Evolutionary conservation across 1,140 invertebrate genomes (phyloP).

Genomic region (Bombus waltoni): DNA sequence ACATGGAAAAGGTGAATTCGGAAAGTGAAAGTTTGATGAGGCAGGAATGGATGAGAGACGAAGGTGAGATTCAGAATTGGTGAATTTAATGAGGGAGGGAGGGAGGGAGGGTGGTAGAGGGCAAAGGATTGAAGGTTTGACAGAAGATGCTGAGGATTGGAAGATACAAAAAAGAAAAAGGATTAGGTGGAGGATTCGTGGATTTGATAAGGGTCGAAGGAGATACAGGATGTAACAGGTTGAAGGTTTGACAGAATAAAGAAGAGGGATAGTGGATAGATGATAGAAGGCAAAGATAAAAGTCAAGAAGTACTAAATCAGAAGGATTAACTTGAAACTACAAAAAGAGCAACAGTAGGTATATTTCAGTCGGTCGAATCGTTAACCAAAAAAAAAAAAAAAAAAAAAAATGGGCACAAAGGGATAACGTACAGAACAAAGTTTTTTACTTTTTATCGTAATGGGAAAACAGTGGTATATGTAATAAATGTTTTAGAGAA

Average conservation of each 20-base stretch:
- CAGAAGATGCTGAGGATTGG: not conserved
- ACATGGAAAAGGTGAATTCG: too few species aligned
- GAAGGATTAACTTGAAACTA: not conserved
- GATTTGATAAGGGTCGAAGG: conserved; percentile 21
- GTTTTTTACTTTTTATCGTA: too few species aligned
- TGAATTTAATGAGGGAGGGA: not conserved
- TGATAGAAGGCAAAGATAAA: not conserved
- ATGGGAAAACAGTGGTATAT: too few species aligned
- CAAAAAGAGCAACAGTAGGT: too few species aligned
- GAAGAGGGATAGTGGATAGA: not conserved
- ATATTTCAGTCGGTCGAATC: too few species aligned
- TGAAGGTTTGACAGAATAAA: conserved; percentile 9
- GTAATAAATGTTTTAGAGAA: too few species aligned
- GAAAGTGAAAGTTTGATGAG: conserved; percentile 8
- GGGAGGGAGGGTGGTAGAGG: too few species aligned
- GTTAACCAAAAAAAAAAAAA: too few species aligned
- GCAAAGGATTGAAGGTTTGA: conserved; percentile 3
- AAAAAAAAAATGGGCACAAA: too few species aligned
- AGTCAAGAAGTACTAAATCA: not conserved
- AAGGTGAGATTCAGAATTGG: not conserved
- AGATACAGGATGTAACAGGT: not conserved
- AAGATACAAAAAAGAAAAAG: not conserved
- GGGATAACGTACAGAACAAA: too few species aligned
- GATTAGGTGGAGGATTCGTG: not conserved
- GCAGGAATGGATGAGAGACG: not conserved